phyloP scores from a whole-genome alignment of 2,797 vertebrate genomes.

The Vespertilio murinus region DNA sequence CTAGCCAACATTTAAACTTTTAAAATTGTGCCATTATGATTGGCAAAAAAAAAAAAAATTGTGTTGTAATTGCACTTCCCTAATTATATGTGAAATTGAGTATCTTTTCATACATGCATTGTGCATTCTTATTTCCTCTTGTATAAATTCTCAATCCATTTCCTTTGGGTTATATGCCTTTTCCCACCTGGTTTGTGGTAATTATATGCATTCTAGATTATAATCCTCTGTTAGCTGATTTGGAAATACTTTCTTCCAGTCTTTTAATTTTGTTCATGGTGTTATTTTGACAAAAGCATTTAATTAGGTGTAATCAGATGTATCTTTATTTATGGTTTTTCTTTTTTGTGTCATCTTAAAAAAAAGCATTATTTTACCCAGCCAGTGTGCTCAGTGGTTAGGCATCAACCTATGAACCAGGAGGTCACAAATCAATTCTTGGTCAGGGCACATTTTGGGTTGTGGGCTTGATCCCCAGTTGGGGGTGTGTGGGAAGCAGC shows the following conservation, averaged over 20 bases:
- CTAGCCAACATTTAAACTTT: neutral
- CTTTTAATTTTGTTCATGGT: conserved; percentile 43
- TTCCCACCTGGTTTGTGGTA: neutral
- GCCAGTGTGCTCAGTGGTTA: too few relatives aligned
- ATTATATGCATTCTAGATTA: neutral
- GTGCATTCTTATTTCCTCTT: neutral
- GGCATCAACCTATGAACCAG: too few relatives aligned
- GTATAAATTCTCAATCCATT: neutral
- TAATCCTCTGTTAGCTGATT: neutral
- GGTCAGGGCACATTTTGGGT: too few relatives aligned
- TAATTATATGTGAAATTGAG: neutral
- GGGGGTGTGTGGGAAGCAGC: too few relatives aligned
- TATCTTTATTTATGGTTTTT: neutral
- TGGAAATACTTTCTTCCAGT: neutral
- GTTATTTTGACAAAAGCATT: conserved; percentile 27
- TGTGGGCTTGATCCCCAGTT: too few relatives aligned
- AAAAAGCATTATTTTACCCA: neutral
- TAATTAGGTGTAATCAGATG: conserved; percentile 52
- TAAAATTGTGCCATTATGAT: neutral
- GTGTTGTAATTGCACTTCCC: neutral
- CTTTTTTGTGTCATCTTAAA: neutral
- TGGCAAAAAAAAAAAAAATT: conserved; percentile 4
- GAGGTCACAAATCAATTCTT: too few relatives aligned
- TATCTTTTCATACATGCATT: neutral
- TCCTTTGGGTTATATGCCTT: neutral